These are phyloP conservation scores for Mus spicilegus DNA, from an alignment of 2,113 vertebrate species.

Conservation along the genomic window DNA sequence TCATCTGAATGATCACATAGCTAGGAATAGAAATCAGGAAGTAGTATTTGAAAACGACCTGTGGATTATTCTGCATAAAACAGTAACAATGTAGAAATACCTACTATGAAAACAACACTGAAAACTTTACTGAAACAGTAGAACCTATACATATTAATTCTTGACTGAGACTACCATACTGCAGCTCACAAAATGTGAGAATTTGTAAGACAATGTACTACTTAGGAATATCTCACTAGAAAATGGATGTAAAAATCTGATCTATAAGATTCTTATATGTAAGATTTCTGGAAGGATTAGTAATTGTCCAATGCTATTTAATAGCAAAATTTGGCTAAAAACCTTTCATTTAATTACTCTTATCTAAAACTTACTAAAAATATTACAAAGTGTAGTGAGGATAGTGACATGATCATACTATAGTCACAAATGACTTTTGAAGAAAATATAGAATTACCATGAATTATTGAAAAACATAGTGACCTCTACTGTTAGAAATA, in stretches of 20 bases:
- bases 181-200: neutral
- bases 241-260: neutral
- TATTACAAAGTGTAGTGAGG: neutral
- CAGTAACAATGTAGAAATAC: neutral
- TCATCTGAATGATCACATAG: no score
- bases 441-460: neutral
- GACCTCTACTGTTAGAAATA: neutral
- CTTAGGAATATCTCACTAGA: neutral
- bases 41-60: neutral
- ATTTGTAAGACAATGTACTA: neutral
- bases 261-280: neutral
- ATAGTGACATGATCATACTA: neutral
- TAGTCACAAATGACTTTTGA: neutral
- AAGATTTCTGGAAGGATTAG: neutral
- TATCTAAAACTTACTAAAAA: neutral
- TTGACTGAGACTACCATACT: neutral
- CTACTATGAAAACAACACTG: neutral
- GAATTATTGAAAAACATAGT: neutral
- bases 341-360: conserved; percentile 23
- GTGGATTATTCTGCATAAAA: neutral
- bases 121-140: neutral
- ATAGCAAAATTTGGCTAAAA: neutral
- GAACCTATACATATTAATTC: neutral
- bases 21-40: neutral
- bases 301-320: neutral